phyloP scores from a whole-genome alignment of 1,140 invertebrate species.

The Drosophila oshimai region DNA sequence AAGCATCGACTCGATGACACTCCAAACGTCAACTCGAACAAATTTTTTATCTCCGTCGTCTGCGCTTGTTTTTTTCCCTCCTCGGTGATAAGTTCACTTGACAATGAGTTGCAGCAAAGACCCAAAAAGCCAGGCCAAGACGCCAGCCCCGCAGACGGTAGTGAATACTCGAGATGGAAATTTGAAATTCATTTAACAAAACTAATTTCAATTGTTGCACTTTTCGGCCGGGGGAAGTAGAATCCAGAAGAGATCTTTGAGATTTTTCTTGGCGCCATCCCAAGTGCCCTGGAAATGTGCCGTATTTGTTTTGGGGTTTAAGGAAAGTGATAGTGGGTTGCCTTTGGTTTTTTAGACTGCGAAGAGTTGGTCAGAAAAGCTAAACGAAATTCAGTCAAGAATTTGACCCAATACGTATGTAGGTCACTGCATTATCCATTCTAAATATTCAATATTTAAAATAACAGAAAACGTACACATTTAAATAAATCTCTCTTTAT shows the following conservation, averaged over 20 bases:
- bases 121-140: conserved; percentile 49
- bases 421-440: background rate
- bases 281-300: conserved; percentile 52
- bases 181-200: conserved; percentile 78
- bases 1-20: conserved; percentile 73
- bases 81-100: conserved; percentile 74
- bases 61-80: conserved; percentile 36
- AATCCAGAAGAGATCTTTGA: conserved; percentile 42
- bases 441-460: no score
- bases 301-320: conserved; percentile 21
- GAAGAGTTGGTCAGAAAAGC: background rate
- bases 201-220: conserved; percentile 80
- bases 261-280: conserved; percentile 74
- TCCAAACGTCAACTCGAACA: conserved; percentile 79
- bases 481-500: no score
- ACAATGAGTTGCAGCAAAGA: conserved; percentile 80
- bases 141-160: conserved; percentile 57
- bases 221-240: conserved; percentile 44
- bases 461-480: rapidly evolving
- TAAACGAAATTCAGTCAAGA: background rate
- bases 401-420: background rate
- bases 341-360: background rate
- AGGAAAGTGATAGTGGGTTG: conserved; percentile 63
- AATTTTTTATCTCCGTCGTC: conserved; percentile 38
- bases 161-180: conserved; percentile 70